These are phyloP conservation scores for Solen grandis DNA, from an alignment of 1,140 invertebrate species.

Conservation along the genomic window DNA sequence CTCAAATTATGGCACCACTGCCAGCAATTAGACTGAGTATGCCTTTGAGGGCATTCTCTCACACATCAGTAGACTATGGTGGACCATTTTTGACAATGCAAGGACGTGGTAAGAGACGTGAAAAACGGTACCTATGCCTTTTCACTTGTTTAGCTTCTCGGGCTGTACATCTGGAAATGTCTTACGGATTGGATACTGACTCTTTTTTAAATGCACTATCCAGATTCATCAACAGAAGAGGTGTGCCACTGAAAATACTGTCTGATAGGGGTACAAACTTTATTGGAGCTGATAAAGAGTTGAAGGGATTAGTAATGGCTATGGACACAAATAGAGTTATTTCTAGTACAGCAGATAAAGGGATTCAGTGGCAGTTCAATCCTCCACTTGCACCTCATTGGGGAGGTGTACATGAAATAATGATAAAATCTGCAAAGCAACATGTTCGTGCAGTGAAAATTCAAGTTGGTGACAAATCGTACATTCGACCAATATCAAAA, in stretches of 20 bases:
- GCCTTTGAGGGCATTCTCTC: constrained; percentile 28
- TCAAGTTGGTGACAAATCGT: neutral
- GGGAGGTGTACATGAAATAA: constrained; percentile 12
- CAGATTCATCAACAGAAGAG: constrained; percentile 6
- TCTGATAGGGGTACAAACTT: constrained; percentile 37
- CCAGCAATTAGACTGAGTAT: constrained; percentile 12
- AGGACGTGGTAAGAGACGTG: neutral
- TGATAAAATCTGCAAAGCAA: constrained; percentile 24
- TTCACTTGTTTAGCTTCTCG: neutral
- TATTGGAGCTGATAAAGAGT: constrained; percentile 10
- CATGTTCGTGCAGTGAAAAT: neutral
- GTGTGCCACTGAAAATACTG: neutral
- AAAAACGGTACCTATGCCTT: neutral
- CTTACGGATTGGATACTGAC: constrained; percentile 2
- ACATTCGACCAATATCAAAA: neutral
- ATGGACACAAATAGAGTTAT: constrained; percentile 3
- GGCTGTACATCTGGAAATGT: neutral
- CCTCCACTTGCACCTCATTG: constrained; percentile 31
- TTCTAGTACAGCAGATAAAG: neutral
- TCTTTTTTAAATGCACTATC: constrained; percentile 8
- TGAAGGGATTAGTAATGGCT: neutral
- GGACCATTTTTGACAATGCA: neutral
- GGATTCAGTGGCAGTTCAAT: constrained; percentile 41
- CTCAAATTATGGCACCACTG: constrained; percentile 40
- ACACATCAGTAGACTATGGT: constrained; percentile 23